Conservation (phyloP, 2,113 vertebrate genomes). For the Morone chrysops region DNA sequence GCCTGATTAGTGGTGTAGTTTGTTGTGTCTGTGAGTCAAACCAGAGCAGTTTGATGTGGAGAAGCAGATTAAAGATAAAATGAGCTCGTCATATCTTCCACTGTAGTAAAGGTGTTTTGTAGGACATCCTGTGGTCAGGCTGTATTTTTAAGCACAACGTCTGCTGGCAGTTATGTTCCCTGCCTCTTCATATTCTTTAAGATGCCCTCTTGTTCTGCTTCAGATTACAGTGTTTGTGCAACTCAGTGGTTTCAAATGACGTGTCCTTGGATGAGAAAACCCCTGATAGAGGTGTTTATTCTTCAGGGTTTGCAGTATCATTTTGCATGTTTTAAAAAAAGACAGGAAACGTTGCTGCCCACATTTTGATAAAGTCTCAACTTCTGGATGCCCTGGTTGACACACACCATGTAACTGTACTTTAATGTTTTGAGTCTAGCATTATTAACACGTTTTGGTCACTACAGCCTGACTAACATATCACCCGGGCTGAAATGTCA, state of each 20-base stretch:
- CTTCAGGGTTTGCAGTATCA: background rate
- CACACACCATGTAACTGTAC: too few species aligned
- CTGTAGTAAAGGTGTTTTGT: background rate
- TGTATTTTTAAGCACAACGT: background rate
- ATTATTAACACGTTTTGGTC: too few species aligned
- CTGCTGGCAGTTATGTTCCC: background rate
- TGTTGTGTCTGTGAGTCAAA: background rate
- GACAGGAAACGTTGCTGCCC: background rate
- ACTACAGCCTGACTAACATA: too few species aligned
- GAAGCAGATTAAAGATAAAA: background rate
- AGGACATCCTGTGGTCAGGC: background rate
- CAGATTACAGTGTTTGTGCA: background rate
- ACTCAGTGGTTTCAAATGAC: background rate
- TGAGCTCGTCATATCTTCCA: background rate
- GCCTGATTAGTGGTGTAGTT: background rate
- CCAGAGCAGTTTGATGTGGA: background rate
- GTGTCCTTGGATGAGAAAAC: background rate
- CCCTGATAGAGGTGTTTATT: background rate
- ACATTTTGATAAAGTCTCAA: background rate
- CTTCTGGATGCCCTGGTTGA: background rate
- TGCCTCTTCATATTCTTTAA: background rate
- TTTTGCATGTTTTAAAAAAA: background rate
- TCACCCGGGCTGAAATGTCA: too few species aligned
- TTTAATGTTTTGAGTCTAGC: too few species aligned
- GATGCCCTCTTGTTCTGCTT: background rate